Base-by-base conservation (phyloP, 1,140 invertebrate species). In the Bathynomus jamesi region DNA sequence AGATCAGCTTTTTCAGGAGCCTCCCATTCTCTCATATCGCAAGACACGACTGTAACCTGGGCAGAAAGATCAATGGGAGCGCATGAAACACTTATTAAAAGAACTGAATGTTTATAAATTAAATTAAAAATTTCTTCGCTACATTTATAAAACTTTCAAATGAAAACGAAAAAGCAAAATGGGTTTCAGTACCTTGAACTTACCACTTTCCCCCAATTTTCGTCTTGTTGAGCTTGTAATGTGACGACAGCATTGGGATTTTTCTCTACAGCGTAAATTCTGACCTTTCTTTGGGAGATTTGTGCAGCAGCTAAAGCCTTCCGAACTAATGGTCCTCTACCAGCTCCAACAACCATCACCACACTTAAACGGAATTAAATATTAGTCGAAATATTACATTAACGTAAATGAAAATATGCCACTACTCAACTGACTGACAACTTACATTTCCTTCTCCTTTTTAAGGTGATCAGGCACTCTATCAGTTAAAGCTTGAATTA, bases 231-330 rank as follows among this genome's bases (percentile, higher is more conserved):
- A 28, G 91, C 89, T 73, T 89, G 87, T 21, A 97, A 83, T 11
- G 96, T 96, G 28, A 96, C 88, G 67, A 98, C 87, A 60, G 98
- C 96, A 86, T 95, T 97, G 0, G 93, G 91, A 87, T 99, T 99
- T 82, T 99, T 99, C 82, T 99, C 98, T 0, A 99, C 91, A 24
- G 95, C 95, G 83, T 95, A 96, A n/a, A 96, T 83, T 81, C 88
- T 86, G 2, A 93, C 84, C 79, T 86, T 85, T 61, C 85, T 82
- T 31, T 87, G 83, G 4, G 88, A 87, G 69, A 87, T 85, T 67
- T 85, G 82, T 0, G 92, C 89, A 8, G 96, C 95, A 82, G 90
- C 89, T 2, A 98, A 82, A 31, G 90, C 86, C 28, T 92, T 89
- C 73, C 89, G 86, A 2, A 99, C 93, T 63, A 99, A 83, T 2